These are phyloP conservation scores for Watsonalla binaria DNA, from an alignment of 2,888 invertebrate species.

Conservation along the genomic window DNA sequence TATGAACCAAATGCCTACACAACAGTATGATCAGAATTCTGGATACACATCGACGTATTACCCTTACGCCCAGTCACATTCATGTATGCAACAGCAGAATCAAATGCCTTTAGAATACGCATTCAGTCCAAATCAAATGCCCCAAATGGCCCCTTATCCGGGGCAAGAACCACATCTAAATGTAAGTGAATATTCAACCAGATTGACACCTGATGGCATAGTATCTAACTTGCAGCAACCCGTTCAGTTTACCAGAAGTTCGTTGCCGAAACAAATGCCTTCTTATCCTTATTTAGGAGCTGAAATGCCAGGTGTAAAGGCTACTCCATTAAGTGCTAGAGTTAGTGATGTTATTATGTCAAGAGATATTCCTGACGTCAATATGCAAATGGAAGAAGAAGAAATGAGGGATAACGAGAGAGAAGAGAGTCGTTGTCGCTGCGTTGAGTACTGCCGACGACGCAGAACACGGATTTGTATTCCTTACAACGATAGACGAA, in stretches of 20 bases:
- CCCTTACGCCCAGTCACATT: background rate
- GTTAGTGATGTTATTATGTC: background rate
- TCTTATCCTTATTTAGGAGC: background rate
- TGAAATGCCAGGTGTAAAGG: background rate
- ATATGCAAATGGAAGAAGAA: conserved; percentile 2
- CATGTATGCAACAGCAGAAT: background rate
- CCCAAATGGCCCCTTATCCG: background rate
- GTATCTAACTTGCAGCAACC: background rate
- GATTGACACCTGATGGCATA: background rate
- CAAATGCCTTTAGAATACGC: background rate
- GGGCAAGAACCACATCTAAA: background rate
- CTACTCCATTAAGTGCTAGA: background rate
- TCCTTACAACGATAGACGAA: background rate
- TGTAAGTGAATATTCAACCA: background rate
- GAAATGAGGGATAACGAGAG: conserved; percentile 4
- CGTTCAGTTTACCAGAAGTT: background rate
- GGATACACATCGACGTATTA: background rate
- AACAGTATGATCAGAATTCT: background rate
- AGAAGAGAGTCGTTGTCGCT: conserved; percentile 4
- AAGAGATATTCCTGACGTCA: background rate
- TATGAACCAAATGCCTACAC: background rate
- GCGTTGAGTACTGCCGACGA: background rate
- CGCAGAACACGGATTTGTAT: background rate
- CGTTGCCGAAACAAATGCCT: background rate
- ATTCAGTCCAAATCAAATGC: background rate